Evolutionary conservation across 2,797 vertebrate genomes (phyloP).

Genomic region (Euthynnus affinis): DNA sequence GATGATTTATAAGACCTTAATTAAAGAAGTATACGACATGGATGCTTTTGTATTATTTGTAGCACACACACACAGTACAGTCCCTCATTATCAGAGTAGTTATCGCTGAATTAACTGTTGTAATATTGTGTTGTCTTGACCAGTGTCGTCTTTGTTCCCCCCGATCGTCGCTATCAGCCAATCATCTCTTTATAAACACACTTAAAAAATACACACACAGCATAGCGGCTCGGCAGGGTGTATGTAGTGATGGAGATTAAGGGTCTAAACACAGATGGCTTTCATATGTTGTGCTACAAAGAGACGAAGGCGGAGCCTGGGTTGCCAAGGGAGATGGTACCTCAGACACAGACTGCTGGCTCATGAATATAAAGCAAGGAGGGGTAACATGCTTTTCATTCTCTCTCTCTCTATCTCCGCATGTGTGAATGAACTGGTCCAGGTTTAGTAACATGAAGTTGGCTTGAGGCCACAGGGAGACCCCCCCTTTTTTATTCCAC

Average conservation of each 20-base stretch:
- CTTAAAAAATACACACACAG: constrained; percentile 45
- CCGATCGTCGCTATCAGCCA: constrained; percentile 36
- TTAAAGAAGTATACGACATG: constrained; percentile 8
- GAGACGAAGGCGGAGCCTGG: constrained; percentile 65
- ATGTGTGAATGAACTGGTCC: constrained; percentile 67
- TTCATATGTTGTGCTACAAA: constrained; percentile 77
- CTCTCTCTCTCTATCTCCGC: constrained; percentile 12
- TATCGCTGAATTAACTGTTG: constrained; percentile 37
- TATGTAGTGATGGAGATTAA: constrained; percentile 69
- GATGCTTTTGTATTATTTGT: constrained; percentile 19
- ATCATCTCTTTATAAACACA: constrained; percentile 24
- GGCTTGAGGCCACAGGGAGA: constrained; percentile 70
- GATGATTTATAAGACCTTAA: constrained; percentile 39
- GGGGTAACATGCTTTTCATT: constrained; percentile 60
- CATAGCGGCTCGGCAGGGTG: constrained; percentile 59
- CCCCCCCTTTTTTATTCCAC: constrained; percentile 42
- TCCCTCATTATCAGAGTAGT: constrained; percentile 6
- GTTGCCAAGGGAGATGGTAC: constrained; percentile 78
- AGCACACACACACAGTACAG: background rate
- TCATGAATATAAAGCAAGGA: constrained; percentile 80
- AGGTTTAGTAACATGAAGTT: constrained; percentile 64
- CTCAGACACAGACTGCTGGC: constrained; percentile 70
- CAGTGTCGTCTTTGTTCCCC: constrained; percentile 61
- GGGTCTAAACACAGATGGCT: constrained; percentile 80
- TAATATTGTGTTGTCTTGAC: constrained; percentile 25